Base-by-base conservation (phyloP, 2,888 invertebrate species). In the Leptopilina myrica region DNA sequence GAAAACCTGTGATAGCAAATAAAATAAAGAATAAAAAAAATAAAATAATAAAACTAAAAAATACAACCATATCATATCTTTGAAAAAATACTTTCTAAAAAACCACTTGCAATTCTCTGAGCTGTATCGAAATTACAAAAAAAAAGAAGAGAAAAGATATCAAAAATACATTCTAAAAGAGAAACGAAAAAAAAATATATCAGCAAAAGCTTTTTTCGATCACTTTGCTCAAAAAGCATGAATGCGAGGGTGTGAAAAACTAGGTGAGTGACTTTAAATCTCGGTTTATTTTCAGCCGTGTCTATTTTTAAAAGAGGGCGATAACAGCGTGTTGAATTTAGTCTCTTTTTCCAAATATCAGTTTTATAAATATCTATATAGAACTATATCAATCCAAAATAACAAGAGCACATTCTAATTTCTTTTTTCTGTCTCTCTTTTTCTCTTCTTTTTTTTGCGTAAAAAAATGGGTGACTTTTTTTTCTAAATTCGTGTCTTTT, bases 151-250 rank as follows among this genome's bases (percentile, higher is more conserved):
- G 12, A 12, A 0, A 49, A 12, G 12, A 49, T 11, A 12, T 62
- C 7, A 59, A 15, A 62, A 62, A n/a, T n/a, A 59, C 7, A 15
- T 59, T 20, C 15, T 33, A 78, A 73, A 77, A 77, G 64, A 78
- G 62, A 73, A 53, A 76, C 26, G 2, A 64, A 62, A 62, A 62
- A 62, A 62, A 62, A 62, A 33, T 33, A 62, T 62, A 62, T n/a
- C 62, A 62, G 62, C 15, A 6, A 15, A 20, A 20, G 62, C 62
- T 15, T 62, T 62, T 20, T 62, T 20, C 62, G 62, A 62, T 62
- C 62, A 62, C 62, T 62, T 62, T 62, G 62, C 20, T 62, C 62
- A 62, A 62, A 33, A 62, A 62, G 62, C 62, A 62, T 33, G 40
- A 73, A 53, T 11, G 33, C 33, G 53, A 59, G n/a, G 73, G 40